phyloP scores from a whole-genome alignment of 2,113 vertebrate genomes.

The Lipophrys pholis region DNA sequence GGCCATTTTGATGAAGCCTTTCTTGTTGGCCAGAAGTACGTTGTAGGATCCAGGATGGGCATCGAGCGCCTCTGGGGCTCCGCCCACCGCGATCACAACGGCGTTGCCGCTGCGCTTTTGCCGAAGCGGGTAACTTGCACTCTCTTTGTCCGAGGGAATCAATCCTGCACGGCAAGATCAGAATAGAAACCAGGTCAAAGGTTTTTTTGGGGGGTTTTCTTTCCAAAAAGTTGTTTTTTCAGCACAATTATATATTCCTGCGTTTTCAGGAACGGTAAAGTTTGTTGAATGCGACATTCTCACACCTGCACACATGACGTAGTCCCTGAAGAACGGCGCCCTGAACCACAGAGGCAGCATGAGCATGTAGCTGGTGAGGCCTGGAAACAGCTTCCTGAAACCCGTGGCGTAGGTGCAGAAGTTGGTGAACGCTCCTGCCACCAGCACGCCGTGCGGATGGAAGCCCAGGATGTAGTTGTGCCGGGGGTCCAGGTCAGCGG shows the following conservation, averaged over 20 bases:
- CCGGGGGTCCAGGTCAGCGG: conserved; percentile 87
- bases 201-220: too few species aligned
- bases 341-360: conserved; percentile 93
- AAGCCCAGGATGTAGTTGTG: conserved; percentile 92
- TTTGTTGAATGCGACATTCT: too few species aligned
- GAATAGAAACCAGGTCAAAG: neutral
- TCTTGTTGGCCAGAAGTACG: conserved; percentile 88
- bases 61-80: conserved; percentile 90
- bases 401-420: conserved; percentile 89
- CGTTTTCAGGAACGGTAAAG: too few species aligned
- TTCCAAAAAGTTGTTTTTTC: too few species aligned
- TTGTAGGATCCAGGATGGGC: conserved; percentile 87
- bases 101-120: conserved; percentile 81
- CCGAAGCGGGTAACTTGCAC: conserved; percentile 81
- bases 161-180: conserved; percentile 82
- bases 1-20: conserved; percentile 94
- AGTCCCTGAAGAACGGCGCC: conserved; percentile 91
- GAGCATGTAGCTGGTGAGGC: conserved; percentile 87
- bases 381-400: conserved; percentile 87
- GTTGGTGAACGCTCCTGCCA: conserved; percentile 88
- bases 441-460: conserved; percentile 93
- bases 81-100: conserved; percentile 87
- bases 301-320: conserved; percentile 89
- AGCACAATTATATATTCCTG: too few species aligned
- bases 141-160: conserved; percentile 88